phyloP scores from a whole-genome alignment of 2,113 vertebrate species.

The Eurystomus gularis region DNA sequence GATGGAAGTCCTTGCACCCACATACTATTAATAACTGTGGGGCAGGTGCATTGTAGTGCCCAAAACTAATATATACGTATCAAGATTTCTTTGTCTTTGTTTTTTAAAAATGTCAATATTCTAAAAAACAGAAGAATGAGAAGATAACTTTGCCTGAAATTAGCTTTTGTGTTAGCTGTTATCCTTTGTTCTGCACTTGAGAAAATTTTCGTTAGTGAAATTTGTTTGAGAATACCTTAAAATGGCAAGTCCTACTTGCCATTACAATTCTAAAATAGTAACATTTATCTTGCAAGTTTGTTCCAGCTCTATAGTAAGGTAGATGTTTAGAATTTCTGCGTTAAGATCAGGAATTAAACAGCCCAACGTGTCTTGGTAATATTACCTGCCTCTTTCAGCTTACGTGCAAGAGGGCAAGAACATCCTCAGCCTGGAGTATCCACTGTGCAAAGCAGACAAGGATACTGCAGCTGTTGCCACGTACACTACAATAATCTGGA shows the following conservation, averaged over 20 bases:
- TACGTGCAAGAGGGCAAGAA: slow-evolving; percentile 36
- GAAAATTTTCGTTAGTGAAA: neutral
- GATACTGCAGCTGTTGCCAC: slow-evolving; percentile 91
- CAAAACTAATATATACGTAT: neutral
- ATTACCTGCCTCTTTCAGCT: slow-evolving; percentile 41
- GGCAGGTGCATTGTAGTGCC: neutral
- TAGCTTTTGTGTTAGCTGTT: neutral
- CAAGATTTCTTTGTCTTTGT: neutral
- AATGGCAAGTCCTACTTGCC: neutral
- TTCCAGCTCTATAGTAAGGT: neutral
- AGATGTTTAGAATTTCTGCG: neutral
- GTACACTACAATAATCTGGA: slow-evolving; percentile 86
- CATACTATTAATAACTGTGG: neutral
- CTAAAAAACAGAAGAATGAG: neutral
- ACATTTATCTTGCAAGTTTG: neutral
- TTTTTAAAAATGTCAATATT: no score
- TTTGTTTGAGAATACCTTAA: neutral
- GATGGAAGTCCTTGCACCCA: neutral
- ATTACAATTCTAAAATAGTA: neutral
- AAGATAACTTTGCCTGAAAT: neutral
- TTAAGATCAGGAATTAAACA: neutral
- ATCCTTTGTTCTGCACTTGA: neutral
- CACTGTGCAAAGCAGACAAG: slow-evolving; percentile 75
- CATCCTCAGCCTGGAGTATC: slow-evolving; percentile 61
- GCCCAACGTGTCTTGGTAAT: neutral